phyloP scores from a whole-genome alignment of 2,113 vertebrate species.

The Vidua chalybeata region DNA sequence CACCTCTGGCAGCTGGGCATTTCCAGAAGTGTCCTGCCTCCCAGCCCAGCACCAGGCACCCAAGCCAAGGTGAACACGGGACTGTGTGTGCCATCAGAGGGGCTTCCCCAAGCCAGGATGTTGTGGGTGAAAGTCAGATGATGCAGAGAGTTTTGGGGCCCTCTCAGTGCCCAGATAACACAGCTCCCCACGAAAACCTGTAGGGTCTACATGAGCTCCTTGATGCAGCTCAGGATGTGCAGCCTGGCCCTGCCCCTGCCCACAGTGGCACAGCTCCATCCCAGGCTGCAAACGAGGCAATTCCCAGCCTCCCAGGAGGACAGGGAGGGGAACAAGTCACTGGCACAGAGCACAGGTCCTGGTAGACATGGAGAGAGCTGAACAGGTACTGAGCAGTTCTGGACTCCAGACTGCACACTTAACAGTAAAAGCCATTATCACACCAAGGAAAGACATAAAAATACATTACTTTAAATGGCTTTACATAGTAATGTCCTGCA shows the following conservation, averaged over 20 bases:
- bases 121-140: neutral
- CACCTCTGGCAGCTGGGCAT: neutral
- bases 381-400: neutral
- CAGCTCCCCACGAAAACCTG: neutral
- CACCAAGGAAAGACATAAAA: neutral
- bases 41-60: neutral
- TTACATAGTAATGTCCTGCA: neutral
- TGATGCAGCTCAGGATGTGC: neutral
- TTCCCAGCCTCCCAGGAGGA: neutral
- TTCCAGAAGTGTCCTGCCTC: neutral
- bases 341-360: neutral
- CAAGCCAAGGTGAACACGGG: rapidly evolving
- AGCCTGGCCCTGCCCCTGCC: neutral
- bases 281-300: neutral
- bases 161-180: neutral
- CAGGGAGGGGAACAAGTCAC: rapidly evolving
- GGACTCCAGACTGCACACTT: neutral
- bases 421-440: neutral
- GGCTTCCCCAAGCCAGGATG: too few species aligned
- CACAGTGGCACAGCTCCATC: neutral
- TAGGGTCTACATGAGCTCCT: neutral
- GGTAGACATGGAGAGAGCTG: neutral
- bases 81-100: neutral
- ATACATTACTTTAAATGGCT: neutral
- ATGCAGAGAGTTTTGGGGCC: neutral